A percentile compares a stretch with the other conserved stretches of the same genome.
Evolutionary conservation across 2,113 vertebrate species (phyloP).

Genomic region (Saimiri boliviensis): DNA sequence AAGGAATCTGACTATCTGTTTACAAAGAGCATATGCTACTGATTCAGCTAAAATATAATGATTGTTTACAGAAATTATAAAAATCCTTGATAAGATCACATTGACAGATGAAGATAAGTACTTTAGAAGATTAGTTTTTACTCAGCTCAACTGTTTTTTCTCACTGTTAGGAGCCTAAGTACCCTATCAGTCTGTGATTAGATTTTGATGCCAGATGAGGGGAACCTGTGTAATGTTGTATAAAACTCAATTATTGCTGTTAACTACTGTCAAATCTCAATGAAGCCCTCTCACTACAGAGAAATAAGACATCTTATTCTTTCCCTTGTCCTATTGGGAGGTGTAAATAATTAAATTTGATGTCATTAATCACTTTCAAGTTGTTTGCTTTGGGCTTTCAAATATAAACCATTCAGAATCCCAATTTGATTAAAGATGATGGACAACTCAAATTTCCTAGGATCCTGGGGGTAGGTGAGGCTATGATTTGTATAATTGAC

Average conservation of each 20-base stretch:
- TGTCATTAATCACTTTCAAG: slow-evolving; percentile 64
- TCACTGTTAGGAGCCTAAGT: background rate
- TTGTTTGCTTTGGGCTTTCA: slow-evolving; percentile 59
- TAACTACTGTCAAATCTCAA: slow-evolving; percentile 63
- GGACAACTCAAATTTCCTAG: background rate
- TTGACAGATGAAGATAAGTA: slow-evolving; percentile 68
- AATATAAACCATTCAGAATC: slow-evolving; percentile 61
- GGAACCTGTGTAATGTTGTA: slow-evolving; percentile 65
- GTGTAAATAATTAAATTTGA: slow-evolving; percentile 72
- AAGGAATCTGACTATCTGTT: slow-evolving; percentile 44
- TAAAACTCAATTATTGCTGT: slow-evolving; percentile 66
- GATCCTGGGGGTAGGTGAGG: background rate
- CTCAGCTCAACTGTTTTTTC: slow-evolving; percentile 40
- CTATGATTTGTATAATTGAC: background rate
- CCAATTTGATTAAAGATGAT: slow-evolving; percentile 69
- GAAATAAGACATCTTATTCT: slow-evolving; percentile 57
- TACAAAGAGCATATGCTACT: slow-evolving; percentile 45
- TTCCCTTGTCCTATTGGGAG: slow-evolving; percentile 63
- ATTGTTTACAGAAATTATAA: slow-evolving; percentile 72
- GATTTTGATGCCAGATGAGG: slow-evolving; percentile 15
- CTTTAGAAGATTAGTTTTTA: slow-evolving; percentile 53
- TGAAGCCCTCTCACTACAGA: slow-evolving; percentile 52
- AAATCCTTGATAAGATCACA: slow-evolving; percentile 68
- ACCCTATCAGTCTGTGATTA: slow-evolving; percentile 36
- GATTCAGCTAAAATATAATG: slow-evolving; percentile 73